phyloP scores from a whole-genome alignment of 2,797 vertebrate genomes.

The Chelmon rostratus region DNA sequence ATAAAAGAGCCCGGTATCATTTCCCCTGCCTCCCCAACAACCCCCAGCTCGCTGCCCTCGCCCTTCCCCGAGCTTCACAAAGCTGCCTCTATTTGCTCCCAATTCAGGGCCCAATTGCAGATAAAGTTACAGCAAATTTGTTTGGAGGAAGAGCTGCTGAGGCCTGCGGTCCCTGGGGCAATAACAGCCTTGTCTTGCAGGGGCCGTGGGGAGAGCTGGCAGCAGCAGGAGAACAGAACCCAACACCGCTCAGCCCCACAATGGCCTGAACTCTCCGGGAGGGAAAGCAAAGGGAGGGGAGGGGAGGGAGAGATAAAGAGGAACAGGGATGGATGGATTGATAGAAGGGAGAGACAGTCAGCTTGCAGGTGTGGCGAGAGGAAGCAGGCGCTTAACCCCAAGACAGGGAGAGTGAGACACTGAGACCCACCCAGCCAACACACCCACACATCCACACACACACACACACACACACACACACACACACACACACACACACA shows the following conservation, averaged over 20 bases:
- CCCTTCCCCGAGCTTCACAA: conserved; percentile 89
- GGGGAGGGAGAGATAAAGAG: conserved; percentile 80
- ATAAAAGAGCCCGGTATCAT: conserved; percentile 91
- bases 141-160: conserved; percentile 97
- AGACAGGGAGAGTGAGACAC: conserved; percentile 67
- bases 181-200: conserved; percentile 92
- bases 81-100: conserved; percentile 94
- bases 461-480: conserved; percentile 42
- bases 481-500: conserved; percentile 44
- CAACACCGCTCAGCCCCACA: conserved; percentile 89
- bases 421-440: conserved; percentile 53
- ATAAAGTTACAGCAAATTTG: conserved; percentile 99
- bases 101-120: conserved; percentile 95
- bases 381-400: conserved; percentile 87
- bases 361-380: conserved; percentile 93
- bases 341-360: conserved; percentile 75
- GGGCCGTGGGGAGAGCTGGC: conserved; percentile 82
- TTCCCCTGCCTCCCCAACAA: conserved; percentile 86
- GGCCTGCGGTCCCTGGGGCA: conserved; percentile 93
- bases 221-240: conserved; percentile 86
- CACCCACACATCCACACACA: conserved; percentile 47
- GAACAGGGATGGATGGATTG: conserved; percentile 70
- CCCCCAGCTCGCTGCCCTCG: conserved; percentile 85
- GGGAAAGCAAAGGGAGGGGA: conserved; percentile 53
- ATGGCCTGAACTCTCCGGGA: conserved; percentile 89